phyloP scores from a whole-genome alignment of 1,140 invertebrate genomes.

The Plectus sambesii region DNA sequence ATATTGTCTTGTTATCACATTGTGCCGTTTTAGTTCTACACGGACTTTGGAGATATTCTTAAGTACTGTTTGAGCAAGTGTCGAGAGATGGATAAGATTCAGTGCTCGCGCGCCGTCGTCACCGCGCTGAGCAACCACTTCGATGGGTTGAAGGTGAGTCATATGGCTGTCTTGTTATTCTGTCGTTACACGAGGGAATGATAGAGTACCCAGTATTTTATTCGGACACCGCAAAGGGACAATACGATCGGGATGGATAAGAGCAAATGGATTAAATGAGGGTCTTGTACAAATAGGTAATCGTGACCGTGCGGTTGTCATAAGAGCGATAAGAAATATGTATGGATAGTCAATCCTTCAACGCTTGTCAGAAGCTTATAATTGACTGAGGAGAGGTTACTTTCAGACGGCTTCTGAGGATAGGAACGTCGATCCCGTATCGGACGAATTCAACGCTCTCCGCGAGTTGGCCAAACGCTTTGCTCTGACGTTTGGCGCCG shows the following conservation, averaged over 20 bases:
- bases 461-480: conserved; percentile 89
- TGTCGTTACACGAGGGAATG: too few species aligned
- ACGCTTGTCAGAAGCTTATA: too few species aligned
- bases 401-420: conserved; percentile 5
- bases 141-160: conserved; percentile 50
- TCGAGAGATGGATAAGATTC: conserved; percentile 90
- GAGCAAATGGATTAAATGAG: too few species aligned
- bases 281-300: too few species aligned
- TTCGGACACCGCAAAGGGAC: too few species aligned
- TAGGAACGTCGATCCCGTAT: conserved; percentile 22
- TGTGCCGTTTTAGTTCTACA: conserved; percentile 64
- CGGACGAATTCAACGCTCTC: conserved; percentile 24
- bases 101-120: conserved; percentile 85
- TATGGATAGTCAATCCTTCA: too few species aligned
- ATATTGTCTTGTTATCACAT: conserved; percentile 5
- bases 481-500: conserved; percentile 88
- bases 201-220: too few species aligned
- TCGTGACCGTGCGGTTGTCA: too few species aligned
- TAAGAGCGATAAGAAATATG: too few species aligned
- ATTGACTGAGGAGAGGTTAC: too few species aligned
- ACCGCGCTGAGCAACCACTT: conserved; percentile 76
- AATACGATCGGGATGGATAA: too few species aligned
- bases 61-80: conserved; percentile 91
- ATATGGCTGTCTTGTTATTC: conserved; percentile 18
- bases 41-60: conserved; percentile 99